phyloP scores from a whole-genome alignment of 30 jellyfish, hydroid and myxozoan species.

The Haliclystus octoradiatus region DNA sequence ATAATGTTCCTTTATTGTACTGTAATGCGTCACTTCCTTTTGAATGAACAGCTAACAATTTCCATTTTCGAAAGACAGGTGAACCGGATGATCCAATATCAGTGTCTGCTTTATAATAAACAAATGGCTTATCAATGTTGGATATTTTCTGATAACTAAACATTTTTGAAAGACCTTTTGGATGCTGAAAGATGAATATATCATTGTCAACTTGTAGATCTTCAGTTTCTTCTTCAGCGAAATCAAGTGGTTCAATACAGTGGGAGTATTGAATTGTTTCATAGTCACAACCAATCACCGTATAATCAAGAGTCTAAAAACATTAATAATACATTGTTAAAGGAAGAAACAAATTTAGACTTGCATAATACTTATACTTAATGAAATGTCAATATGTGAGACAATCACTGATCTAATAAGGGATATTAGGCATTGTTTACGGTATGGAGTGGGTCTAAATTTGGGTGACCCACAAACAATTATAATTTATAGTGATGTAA shows the following conservation, averaged over 20 bases:
- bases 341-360: not conserved
- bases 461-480: no score
- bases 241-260: constrained; percentile 73
- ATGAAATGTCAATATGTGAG: no score
- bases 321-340: no score
- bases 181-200: constrained; percentile 83
- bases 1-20: constrained; percentile 84
- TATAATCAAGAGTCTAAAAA: constrained; percentile 61
- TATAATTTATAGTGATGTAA: no score
- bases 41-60: constrained; percentile 71
- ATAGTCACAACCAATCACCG: constrained; percentile 79
- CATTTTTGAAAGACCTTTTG: constrained; percentile 74
- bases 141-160: constrained; percentile 72
- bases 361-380: no score
- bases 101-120: constrained; percentile 86
- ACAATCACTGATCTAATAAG: no score
- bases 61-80: constrained; percentile 56
- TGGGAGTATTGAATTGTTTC: constrained; percentile 32
- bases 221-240: constrained; percentile 29
- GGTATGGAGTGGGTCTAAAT: no score
- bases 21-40: constrained; percentile 68
- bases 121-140: constrained; percentile 42
- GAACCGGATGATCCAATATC: constrained; percentile 97
- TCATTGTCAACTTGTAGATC: constrained; percentile 40
- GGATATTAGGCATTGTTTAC: no score